Percentiles rank a stretch among this genome's conserved stretches.
Conservation (phyloP, 2,113 vertebrate genomes). For the Rhodinocichla rosea region DNA sequence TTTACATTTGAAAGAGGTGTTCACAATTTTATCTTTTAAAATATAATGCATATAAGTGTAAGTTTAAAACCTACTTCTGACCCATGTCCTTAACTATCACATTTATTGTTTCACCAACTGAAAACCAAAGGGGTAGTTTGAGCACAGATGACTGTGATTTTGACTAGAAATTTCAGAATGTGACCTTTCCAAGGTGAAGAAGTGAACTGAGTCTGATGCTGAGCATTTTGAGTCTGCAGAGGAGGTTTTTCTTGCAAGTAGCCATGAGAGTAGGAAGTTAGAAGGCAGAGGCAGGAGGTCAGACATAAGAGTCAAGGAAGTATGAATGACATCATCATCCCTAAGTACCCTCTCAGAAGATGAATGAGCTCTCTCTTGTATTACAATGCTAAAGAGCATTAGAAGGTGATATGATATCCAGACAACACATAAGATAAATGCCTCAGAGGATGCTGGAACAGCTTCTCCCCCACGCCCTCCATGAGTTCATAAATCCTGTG, state of each 20-base stretch:
- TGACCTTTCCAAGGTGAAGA: slow-evolving; percentile 5
- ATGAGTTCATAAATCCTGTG: slow-evolving; percentile 44
- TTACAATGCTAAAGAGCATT: slow-evolving; percentile 78
- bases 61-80: background rate
- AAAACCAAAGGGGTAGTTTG: background rate
- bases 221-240: slow-evolving; percentile 3
- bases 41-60: background rate
- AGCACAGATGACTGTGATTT: background rate
- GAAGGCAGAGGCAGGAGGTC: slow-evolving; percentile 54
- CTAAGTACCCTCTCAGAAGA: slow-evolving; percentile 58
- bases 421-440: slow-evolving; percentile 72
- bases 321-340: slow-evolving; percentile 81
- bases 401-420: slow-evolving; percentile 75
- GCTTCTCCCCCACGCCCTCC: slow-evolving; percentile 32
- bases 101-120: background rate
- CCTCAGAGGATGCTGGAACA: slow-evolving; percentile 46
- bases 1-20: background rate
- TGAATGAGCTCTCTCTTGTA: slow-evolving; percentile 73
- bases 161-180: background rate
- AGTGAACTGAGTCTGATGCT: background rate
- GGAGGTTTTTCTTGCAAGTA: background rate
- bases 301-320: slow-evolving; percentile 63
- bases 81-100: background rate
- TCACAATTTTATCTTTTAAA: background rate
- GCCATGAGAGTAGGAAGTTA: slow-evolving; percentile 50